A percentile compares a stretch with the other conserved stretches of the same genome.
Conservation (phyloP, 2,888 invertebrate species). For the Meiosimyza platycephala region DNA sequence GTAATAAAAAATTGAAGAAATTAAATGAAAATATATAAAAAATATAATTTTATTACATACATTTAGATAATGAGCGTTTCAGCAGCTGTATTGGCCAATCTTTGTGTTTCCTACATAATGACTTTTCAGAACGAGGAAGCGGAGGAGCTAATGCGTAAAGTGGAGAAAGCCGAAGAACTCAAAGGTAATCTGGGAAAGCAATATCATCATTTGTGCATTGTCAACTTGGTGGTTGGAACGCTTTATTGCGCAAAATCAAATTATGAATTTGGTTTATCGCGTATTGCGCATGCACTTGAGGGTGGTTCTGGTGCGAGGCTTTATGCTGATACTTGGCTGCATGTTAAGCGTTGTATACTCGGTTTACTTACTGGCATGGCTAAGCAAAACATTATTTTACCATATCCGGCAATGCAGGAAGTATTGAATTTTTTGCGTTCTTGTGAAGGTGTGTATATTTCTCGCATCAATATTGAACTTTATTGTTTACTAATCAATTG, state of each 20-base stretch:
- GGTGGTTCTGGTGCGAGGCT: conserved; percentile 73
- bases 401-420: conserved; percentile 84
- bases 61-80: conserved; percentile 88
- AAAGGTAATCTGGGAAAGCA: conserved; percentile 88
- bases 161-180: conserved; percentile 97
- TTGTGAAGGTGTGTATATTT: conserved; percentile 76
- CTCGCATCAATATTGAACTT: background rate
- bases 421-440: conserved; percentile 86
- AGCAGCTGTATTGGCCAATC: conserved; percentile 97
- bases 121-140: conserved; percentile 98
- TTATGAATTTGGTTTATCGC: conserved; percentile 97
- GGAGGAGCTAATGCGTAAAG: conserved; percentile 97
- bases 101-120: conserved; percentile 99
- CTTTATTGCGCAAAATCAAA: conserved; percentile 98
- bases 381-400: conserved; percentile 85
- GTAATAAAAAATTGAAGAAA: background rate
- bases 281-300: conserved; percentile 92
- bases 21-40: too few species aligned
- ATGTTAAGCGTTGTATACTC: conserved; percentile 94
- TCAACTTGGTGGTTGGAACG: conserved; percentile 98
- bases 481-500: too few species aligned
- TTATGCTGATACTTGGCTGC: conserved; percentile 99
- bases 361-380: conserved; percentile 86
- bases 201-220: conserved; percentile 97
- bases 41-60: background rate